Conservation (phyloP, 1,140 invertebrate species). For the Drusus annulatus region DNA sequence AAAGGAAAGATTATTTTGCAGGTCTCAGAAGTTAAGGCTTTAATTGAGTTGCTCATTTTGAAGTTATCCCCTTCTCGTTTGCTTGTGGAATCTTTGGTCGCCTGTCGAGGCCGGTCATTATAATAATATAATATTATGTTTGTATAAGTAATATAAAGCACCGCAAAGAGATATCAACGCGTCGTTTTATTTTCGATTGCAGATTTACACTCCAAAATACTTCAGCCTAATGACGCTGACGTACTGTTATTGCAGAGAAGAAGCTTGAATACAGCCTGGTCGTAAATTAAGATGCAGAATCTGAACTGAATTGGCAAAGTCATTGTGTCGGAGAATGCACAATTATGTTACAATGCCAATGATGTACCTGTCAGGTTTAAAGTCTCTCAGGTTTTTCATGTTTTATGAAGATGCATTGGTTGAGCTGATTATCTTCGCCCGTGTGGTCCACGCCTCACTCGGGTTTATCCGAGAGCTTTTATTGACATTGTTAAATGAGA, state of each 20-base stretch:
- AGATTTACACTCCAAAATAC: constrained; percentile 1
- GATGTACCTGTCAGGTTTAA: constrained; percentile 1
- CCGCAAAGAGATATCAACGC: background rate
- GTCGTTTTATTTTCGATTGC: constrained; percentile 1
- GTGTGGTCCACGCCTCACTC: too few relatives aligned
- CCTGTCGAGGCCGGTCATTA: too few relatives aligned
- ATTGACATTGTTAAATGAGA: too few relatives aligned
- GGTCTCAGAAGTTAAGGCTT: too few relatives aligned
- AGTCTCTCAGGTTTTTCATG: background rate
- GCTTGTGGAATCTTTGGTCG: too few relatives aligned
- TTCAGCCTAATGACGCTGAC: constrained; percentile 41
- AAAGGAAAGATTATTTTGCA: background rate
- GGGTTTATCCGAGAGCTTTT: too few relatives aligned
- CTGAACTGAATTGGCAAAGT: background rate
- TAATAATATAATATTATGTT: too few relatives aligned
- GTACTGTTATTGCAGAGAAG: background rate
- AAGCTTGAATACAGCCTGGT: background rate
- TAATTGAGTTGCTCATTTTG: too few relatives aligned
- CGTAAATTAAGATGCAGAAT: constrained; percentile 4
- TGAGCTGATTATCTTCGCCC: too few relatives aligned
- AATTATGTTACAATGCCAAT: constrained; percentile 19
- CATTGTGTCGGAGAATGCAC: constrained; percentile 21
- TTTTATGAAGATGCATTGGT: background rate
- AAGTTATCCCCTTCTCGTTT: too few relatives aligned
- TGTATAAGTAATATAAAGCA: background rate